These are phyloP conservation scores for Bothrops jararaca DNA, from an alignment of 2,113 vertebrate genomes.

Conservation along the genomic window DNA sequence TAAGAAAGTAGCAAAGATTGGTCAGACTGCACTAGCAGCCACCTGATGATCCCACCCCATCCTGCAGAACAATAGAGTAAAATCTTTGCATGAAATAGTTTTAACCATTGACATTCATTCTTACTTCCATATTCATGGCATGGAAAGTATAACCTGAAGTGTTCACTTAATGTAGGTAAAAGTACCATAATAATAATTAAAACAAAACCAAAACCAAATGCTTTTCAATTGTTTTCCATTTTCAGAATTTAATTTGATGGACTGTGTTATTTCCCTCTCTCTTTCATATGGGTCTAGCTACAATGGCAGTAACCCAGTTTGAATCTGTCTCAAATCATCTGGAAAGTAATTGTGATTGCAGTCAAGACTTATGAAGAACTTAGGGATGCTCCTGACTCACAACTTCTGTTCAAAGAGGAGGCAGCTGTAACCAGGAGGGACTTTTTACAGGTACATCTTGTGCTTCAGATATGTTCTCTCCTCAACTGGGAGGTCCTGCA, in stretches of 20 bases:
- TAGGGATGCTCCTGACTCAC: not conserved
- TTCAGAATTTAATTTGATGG: not conserved
- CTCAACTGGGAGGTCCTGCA: not conserved
- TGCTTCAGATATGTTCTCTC: not conserved
- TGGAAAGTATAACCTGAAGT: not conserved
- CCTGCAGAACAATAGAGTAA: not conserved
- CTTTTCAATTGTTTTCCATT: not conserved
- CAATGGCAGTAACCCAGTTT: not conserved
- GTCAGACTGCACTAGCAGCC: not conserved
- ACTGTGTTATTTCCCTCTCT: not conserved
- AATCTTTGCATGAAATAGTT: not conserved
- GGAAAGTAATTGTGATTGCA: not conserved
- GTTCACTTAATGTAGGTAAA: not conserved
- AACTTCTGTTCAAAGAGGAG: not conserved
- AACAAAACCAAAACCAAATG: too few relatives aligned
- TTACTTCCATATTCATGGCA: not conserved
- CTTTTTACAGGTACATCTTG: not conserved
- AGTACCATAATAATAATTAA: not conserved
- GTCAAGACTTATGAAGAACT: not conserved
- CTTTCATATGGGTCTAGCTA: not conserved
- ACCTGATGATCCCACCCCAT: fast-evolving
- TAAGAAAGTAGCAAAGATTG: conserved; percentile 7
- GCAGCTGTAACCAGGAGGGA: not conserved
- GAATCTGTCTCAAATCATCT: not conserved
- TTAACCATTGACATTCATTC: not conserved